Evolutionary conservation across 1,140 invertebrate species (phyloP).

Genomic region (Drosophila leontia): DNA sequence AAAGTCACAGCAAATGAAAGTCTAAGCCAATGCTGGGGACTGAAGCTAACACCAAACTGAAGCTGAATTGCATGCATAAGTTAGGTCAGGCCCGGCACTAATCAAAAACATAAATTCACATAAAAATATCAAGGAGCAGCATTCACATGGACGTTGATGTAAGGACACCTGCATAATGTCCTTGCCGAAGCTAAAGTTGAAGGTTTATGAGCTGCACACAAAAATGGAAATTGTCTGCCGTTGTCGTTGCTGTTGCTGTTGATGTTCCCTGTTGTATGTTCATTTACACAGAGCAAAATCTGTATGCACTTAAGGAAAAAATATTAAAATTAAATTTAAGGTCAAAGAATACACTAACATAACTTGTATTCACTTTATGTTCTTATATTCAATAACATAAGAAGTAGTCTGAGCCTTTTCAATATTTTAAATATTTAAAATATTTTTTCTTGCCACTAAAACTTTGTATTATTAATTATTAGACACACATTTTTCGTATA

Average conservation of each 20-base stretch:
- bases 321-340: background rate
- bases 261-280: slow-evolving; percentile 39
- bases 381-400: background rate
- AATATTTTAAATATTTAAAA: background rate
- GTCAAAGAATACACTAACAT: too few relatives aligned
- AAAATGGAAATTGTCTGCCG: slow-evolving; percentile 75
- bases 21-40: slow-evolving; percentile 31
- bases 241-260: slow-evolving; percentile 30
- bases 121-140: slow-evolving; percentile 67
- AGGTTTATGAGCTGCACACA: slow-evolving; percentile 80
- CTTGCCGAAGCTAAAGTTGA: slow-evolving; percentile 71
- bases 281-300: slow-evolving; percentile 19
- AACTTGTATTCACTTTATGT: too few relatives aligned
- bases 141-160: slow-evolving; percentile 38
- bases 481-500: too few relatives aligned
- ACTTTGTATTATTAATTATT: background rate
- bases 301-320: background rate
- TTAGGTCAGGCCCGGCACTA: slow-evolving; percentile 68
- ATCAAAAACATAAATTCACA: slow-evolving; percentile 84
- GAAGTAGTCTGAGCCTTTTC: too few relatives aligned
- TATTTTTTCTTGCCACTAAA: background rate
- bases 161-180: slow-evolving; percentile 70
- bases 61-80: slow-evolving; percentile 70
- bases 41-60: slow-evolving; percentile 21
- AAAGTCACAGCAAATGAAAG: slow-evolving; percentile 64